Conservation (phyloP, 2,888 invertebrate species). For the Syrphus vitripennis region DNA sequence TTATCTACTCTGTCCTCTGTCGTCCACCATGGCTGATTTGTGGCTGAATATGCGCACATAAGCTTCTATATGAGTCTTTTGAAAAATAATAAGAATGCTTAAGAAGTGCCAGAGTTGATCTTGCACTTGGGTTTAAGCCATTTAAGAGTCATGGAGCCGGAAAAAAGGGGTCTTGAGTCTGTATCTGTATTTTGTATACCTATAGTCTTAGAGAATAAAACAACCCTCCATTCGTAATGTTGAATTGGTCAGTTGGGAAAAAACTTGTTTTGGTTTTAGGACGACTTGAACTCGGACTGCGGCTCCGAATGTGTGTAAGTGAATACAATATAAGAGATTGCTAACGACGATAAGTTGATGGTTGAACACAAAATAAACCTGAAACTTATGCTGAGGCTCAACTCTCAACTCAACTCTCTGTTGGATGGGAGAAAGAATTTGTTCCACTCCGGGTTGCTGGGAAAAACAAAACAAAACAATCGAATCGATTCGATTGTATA, state of each 20-base stretch:
- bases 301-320: not conserved
- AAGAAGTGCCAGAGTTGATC: slow-evolving; percentile 34
- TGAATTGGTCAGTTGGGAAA: slow-evolving; percentile 18
- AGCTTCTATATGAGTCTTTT: slow-evolving; percentile 13
- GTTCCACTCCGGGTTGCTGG: slow-evolving; percentile 26
- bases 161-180: slow-evolving; percentile 39
- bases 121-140: slow-evolving; percentile 21
- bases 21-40: slow-evolving; percentile 31
- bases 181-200: not conserved
- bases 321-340: not conserved
- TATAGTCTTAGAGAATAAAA: not conserved
- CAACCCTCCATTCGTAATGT: not conserved
- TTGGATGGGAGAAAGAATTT: slow-evolving; percentile 4
- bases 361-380: slow-evolving; percentile 27
- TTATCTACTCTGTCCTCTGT: too few species aligned
- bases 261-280: slow-evolving; percentile 45
- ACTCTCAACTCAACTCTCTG: not conserved
- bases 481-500: slow-evolving; percentile 7
- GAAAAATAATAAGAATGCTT: slow-evolving; percentile 20
- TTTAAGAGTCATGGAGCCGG: slow-evolving; percentile 3
- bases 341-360: slow-evolving; percentile 26
- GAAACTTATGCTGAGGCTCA: not conserved
- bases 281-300: not conserved
- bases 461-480: slow-evolving; percentile 50
- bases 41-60: slow-evolving; percentile 4